Evolutionary conservation across 2,797 vertebrate species (phyloP).

Genomic region (Spinus olivaceus): DNA sequence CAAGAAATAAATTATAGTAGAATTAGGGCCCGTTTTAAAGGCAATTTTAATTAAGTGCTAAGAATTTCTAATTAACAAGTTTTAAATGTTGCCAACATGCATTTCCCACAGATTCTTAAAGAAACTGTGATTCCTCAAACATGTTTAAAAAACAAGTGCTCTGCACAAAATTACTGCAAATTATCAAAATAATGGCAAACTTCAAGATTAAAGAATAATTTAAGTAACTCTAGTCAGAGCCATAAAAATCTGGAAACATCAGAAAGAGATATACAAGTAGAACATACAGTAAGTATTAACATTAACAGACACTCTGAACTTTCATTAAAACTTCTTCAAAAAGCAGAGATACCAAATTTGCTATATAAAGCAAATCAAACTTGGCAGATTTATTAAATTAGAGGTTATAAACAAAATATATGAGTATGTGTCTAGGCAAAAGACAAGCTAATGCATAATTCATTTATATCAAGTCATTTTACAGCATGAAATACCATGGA

Average conservation of each 20-base stretch:
- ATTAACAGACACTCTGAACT: neutral
- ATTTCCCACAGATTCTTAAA: neutral
- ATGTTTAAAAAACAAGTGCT: neutral
- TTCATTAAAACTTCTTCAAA: neutral
- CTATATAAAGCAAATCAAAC: neutral
- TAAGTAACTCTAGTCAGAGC: neutral
- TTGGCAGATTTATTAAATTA: neutral
- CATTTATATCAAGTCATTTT: neutral
- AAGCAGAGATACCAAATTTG: neutral
- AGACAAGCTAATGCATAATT: neutral
- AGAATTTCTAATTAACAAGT: neutral
- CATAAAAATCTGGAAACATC: neutral
- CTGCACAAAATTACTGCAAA: neutral
- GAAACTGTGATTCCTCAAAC: neutral
- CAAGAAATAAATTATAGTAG: neutral
- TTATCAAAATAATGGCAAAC: neutral
- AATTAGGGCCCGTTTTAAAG: neutral
- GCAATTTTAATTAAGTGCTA: neutral
- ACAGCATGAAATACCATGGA: neutral
- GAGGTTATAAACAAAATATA: neutral
- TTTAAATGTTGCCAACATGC: neutral
- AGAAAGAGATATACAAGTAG: neutral
- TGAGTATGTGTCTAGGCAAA: neutral
- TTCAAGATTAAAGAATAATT: neutral
- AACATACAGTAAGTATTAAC: neutral